A percentile compares a stretch with the other conserved stretches of the same genome.
Evolutionary conservation across 2,797 vertebrate genomes (phyloP).

Genomic region (Champsocephalus esox): DNA sequence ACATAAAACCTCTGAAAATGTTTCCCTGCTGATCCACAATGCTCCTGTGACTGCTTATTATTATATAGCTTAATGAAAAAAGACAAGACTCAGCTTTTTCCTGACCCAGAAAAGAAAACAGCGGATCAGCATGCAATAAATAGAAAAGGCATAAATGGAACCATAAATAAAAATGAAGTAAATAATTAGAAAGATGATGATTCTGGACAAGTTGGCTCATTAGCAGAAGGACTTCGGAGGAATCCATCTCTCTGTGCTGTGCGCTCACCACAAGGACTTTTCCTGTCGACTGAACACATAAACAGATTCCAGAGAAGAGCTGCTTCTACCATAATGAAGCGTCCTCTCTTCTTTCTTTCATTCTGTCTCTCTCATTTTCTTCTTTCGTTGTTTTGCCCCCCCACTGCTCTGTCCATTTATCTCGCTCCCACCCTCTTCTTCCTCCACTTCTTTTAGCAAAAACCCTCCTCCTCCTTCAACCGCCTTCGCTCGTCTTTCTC

Average conservation of each 20-base stretch:
- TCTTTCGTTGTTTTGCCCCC: conserved; percentile 40
- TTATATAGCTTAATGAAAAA: conserved; percentile 64
- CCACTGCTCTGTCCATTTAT: conserved; percentile 39
- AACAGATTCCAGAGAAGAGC: conserved; percentile 56
- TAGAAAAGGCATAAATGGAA: conserved; percentile 59
- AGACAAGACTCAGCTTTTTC: conserved; percentile 70
- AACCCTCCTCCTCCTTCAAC: conserved; percentile 24
- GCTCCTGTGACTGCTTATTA: conserved; percentile 30
- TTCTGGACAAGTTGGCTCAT: conserved; percentile 74
- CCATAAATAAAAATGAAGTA: conserved; percentile 63
- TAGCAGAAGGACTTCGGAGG: conserved; percentile 67
- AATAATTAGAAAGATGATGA: conserved; percentile 74
- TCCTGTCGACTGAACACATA: conserved; percentile 56
- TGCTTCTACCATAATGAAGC: conserved; percentile 49
- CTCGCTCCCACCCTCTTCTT: conserved; percentile 5
- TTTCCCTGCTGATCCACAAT: conserved; percentile 25
- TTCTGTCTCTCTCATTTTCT: conserved; percentile 55
- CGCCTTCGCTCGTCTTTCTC: conserved; percentile 64
- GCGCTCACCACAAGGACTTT: conserved; percentile 49
- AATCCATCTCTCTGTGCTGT: conserved; percentile 50
- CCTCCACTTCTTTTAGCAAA: conserved; percentile 40
- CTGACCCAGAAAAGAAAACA: conserved; percentile 75
- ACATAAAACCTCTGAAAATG: conserved; percentile 20
- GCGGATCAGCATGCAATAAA: conserved; percentile 60
- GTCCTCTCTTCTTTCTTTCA: conserved; percentile 21